Percentiles rank a stretch among this genome's conserved stretches.
Evolutionary conservation across 2,113 vertebrate genomes (phyloP).

Genomic region (Apeltes quadracus): DNA sequence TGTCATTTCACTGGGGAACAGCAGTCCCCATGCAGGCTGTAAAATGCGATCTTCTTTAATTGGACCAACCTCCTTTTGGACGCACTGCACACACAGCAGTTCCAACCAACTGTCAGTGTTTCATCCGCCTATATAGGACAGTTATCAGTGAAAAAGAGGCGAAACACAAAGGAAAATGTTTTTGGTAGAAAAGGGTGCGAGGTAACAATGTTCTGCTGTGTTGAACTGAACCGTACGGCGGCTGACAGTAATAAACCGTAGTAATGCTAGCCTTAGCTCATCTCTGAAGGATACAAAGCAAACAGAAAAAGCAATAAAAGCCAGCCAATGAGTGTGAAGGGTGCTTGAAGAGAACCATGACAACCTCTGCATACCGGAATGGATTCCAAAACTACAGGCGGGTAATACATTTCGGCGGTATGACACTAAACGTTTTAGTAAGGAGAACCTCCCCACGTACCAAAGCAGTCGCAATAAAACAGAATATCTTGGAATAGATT

Average conservation of each 20-base stretch:
- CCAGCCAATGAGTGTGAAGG: slow-evolving; percentile 1
- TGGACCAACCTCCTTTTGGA: not conserved
- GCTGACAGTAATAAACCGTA: not conserved
- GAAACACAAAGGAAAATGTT: not conserved
- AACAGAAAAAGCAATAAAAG: slow-evolving; percentile 29
- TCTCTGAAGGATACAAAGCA: not conserved
- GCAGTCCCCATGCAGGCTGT: too few species aligned
- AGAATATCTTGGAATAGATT: not conserved
- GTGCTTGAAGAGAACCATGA: slow-evolving; percentile 19
- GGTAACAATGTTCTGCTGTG: not conserved
- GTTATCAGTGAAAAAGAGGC: not conserved
- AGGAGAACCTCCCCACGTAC: not conserved
- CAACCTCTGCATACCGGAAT: not conserved
- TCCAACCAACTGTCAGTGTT: too few species aligned
- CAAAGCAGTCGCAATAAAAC: not conserved
- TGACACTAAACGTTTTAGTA: not conserved
- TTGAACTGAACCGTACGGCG: not conserved
- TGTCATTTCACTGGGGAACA: not conserved
- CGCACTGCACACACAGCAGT: too few species aligned
- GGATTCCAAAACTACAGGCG: not conserved
- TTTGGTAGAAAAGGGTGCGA: not conserved
- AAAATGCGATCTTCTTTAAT: not conserved
- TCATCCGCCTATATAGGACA: too few species aligned
- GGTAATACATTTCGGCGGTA: not conserved
- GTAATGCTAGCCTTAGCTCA: slow-evolving; percentile 25